Base-by-base conservation (phyloP, 2,888 invertebrate genomes). In the Dasypolia templi region DNA sequence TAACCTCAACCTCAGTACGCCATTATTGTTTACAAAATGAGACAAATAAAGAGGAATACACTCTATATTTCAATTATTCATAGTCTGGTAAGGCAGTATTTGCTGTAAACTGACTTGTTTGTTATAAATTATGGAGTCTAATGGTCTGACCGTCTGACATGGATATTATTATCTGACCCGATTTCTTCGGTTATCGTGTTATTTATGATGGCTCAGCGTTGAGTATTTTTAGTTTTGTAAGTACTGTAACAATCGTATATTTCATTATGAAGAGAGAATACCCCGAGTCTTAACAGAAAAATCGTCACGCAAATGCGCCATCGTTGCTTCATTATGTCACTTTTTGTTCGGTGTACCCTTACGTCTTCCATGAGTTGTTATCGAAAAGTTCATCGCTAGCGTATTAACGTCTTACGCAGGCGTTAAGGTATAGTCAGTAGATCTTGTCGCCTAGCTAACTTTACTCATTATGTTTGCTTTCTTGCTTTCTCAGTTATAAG, bases 11-110 rank as follows among this genome's bases (percentile, higher is more conserved):
- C 35, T 35, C 35, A 35, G 35, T 39, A 39, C 39, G 5, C 39
- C 39, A 39, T 39, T 26, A 17, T 55, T 55, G 26, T 55, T 55
- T 26, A 22, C 56, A 32, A 58, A 58, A 58, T 58, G 12, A 22
- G 32, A 32, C 32, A 58, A 58, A 12, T 22, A 22, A 22, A 58
- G 2, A 32, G 58, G 19, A 70, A 72, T 66, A 39, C 72, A 63
- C 53, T 19, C 9, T 53, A 67, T 39, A 53, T 75, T 78, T 46
- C 67, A n/a, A 76, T 76, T 72, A 76, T 80, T 72, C 69, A 76
- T 51, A 56, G 55, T 53, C 55, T 68, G 44, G 63, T 39, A 61
- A 56, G 61, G n/a, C 61, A 56, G 49, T 82, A 58, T 77, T 77
- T 75, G 63, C 74, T 70, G 51, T 63, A 53, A 42, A 44, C 56